These are phyloP conservation scores for Lochmaea crataegi DNA, from an alignment of 2,888 invertebrate species.

Conservation along the genomic window DNA sequence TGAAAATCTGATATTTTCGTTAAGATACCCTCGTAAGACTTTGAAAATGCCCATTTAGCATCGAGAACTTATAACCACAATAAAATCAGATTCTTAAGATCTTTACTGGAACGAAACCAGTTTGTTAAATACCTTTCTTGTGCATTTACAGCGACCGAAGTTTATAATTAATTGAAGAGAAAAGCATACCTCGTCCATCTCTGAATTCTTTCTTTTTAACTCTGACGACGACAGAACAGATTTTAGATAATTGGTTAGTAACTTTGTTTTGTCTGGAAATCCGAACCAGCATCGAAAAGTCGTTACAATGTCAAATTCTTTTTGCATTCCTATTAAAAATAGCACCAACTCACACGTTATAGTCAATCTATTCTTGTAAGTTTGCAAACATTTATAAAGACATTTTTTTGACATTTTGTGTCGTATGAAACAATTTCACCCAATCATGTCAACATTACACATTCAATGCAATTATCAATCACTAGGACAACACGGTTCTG, in stretches of 20 bases:
- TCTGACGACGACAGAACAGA: conserved; percentile 25
- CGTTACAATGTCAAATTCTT: background rate
- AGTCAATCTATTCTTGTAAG: background rate
- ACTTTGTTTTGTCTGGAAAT: conserved; percentile 1
- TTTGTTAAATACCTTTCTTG: conserved; percentile 40
- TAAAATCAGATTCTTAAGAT: conserved; percentile 39
- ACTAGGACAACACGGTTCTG: too few relatives aligned
- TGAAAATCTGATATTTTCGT: background rate
- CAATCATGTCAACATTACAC: too few relatives aligned
- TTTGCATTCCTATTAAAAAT: background rate
- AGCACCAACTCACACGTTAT: background rate
- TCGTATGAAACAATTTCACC: too few relatives aligned
- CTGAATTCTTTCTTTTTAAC: conserved; percentile 21
- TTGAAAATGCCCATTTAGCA: conserved; percentile 30
- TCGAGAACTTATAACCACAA: conserved; percentile 28
- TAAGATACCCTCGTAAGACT: background rate
- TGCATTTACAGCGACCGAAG: conserved; percentile 34
- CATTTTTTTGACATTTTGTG: too few relatives aligned
- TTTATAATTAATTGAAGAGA: conserved; percentile 40
- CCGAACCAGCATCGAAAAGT: background rate
- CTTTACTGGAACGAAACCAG: conserved; percentile 41
- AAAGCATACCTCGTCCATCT: conserved; percentile 35
- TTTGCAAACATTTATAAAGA: background rate
- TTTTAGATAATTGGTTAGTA: conserved; percentile 27
- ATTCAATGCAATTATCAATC: too few relatives aligned